Base-by-base conservation (phyloP, 2,797 vertebrate genomes). In the Spheniscus humboldti region DNA sequence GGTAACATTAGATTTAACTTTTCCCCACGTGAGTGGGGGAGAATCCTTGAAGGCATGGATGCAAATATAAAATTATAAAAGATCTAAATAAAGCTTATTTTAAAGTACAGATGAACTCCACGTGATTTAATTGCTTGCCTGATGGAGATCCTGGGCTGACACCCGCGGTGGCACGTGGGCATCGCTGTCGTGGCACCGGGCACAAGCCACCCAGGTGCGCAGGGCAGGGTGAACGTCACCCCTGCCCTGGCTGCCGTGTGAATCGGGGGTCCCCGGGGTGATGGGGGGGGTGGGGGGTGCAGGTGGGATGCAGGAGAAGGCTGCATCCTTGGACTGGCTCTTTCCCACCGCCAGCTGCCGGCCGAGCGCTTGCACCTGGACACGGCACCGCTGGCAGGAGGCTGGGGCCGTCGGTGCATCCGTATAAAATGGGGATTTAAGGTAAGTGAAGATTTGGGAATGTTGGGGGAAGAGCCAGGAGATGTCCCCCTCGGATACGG, bases 51-150 rank as follows among this genome's bases (percentile, higher is more conserved):
- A 99, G 99, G 99, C 99, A 99, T 99, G 98, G 98, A 99, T 99
- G 98, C 98, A 98, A 99, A 98, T 98, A 98, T 97, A 98, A 98
- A 98, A 98, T 96, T 96, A 96, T 98, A 95, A 97, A 98, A 98
- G 98, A 98, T 98, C 98, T 98, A 99, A 99, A 99, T 99, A 99
- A 99, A 99, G 98, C 98, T 99, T 99, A 99, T 99, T 99, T 99
- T 99, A 99, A 99, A 99, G 99, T 99, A 99, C 43, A 18, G 89
- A 56, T 52, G 96, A 97, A 88, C 84, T 95, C 91, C 90, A 94
- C 12, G 92, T 97, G 90, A 78, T 95, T 97, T 97, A 71, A 93
- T 97, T 95, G 92, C 76, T 47, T 48, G 45, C 25, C 62, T 13
- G 48, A 35, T 2, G 35, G 79, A 84, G 83, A 47, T 6, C 27